These are phyloP conservation scores for Acipenser transmontanus DNA, from an alignment of 2,797 vertebrate species.

Conservation along the genomic window DNA sequence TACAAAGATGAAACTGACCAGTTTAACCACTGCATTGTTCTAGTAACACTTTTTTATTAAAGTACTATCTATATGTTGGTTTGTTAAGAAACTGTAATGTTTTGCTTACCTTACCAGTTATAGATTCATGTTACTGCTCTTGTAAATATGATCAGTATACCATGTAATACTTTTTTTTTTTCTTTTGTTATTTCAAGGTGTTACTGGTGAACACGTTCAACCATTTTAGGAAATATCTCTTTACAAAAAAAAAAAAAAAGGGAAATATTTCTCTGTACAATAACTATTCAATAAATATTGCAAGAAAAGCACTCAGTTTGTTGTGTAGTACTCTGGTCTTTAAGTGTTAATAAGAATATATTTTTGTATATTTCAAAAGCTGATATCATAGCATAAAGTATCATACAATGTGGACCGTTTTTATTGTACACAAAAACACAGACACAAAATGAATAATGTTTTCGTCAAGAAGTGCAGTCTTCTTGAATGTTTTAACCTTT, in stretches of 20 bases:
- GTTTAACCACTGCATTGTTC: conserved; percentile 21
- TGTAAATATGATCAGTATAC: conserved; percentile 35
- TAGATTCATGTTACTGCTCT: conserved; percentile 31
- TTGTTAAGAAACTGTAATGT: conserved; percentile 31
- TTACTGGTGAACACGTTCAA: conserved; percentile 48
- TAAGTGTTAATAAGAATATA: conserved; percentile 15
- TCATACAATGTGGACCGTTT: conserved; percentile 3
- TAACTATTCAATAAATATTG: conserved; percentile 48
- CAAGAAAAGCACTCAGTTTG: conserved; percentile 28
- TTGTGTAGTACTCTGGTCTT: neutral
- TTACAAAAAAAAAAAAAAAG: conserved; percentile 15
- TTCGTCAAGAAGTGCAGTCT: conserved; percentile 41
- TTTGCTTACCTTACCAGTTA: conserved; percentile 38
- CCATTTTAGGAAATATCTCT: conserved; percentile 21
- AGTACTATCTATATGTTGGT: conserved; percentile 23
- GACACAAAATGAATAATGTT: conserved; percentile 49
- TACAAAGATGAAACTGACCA: neutral
- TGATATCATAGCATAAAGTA: conserved; percentile 15
- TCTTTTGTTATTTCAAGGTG: conserved; percentile 39
- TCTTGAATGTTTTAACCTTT: neutral
- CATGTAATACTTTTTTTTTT: conserved; percentile 25
- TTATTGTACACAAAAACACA: conserved; percentile 34
- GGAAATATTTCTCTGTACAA: conserved; percentile 34
- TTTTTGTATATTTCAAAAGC: conserved; percentile 37
- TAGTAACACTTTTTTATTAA: conserved; percentile 18